Conservation (phyloP, 2,888 invertebrate genomes). For the Euphydryas editha region DNA sequence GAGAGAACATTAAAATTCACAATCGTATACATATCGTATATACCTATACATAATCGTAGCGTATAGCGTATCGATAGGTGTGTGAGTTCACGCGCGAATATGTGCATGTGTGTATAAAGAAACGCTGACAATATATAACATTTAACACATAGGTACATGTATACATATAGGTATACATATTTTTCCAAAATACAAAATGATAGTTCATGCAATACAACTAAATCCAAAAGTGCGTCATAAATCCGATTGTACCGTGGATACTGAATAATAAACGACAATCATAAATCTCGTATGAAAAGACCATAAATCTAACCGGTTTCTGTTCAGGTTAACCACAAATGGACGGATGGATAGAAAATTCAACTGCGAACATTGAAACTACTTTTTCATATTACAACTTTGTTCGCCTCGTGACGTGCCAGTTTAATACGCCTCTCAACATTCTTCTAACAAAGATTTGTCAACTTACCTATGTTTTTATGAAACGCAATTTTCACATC, state of each 20-base stretch:
- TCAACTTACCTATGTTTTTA: neutral
- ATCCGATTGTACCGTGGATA: constrained; percentile 76
- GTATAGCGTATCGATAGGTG: too few species aligned
- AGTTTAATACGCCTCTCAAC: constrained; percentile 1
- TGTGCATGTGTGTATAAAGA: neutral
- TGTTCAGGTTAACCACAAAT: constrained; percentile 58
- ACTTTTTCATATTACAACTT: constrained; percentile 12
- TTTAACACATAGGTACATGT: constrained; percentile 10
- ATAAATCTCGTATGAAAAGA: constrained; percentile 80
- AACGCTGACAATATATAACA: neutral
- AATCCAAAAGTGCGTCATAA: constrained; percentile 75
- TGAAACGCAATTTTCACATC: neutral
- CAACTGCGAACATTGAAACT: constrained; percentile 26
- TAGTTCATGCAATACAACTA: constrained; percentile 37
- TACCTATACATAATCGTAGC: too few species aligned
- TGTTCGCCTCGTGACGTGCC: neutral
- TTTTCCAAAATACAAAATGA: constrained; percentile 32
- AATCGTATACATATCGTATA: too few species aligned
- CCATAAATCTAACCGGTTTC: constrained; percentile 74
- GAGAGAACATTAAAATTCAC: too few species aligned
- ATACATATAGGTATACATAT: too few species aligned
- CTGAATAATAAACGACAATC: constrained; percentile 79
- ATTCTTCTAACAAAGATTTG: constrained; percentile 3
- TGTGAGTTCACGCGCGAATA: neutral
- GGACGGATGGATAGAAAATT: constrained; percentile 41